Percentiles rank a stretch among this genome's conserved stretches.
Conservation (phyloP, 2,797 vertebrate genomes). For the Chaetophractus vellerosus region DNA sequence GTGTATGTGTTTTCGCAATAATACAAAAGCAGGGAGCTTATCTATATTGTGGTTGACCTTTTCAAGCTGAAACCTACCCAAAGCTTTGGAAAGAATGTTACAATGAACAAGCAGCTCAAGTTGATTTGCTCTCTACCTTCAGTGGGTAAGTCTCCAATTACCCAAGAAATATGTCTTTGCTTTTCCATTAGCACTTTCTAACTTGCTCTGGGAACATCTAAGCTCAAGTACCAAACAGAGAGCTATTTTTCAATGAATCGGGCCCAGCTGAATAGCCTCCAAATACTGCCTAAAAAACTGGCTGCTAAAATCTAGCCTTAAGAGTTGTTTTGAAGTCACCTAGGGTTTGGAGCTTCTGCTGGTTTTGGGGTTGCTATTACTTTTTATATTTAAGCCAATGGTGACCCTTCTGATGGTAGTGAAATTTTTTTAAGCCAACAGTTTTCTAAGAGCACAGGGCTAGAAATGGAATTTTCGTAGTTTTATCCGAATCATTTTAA, state of each 20-base stretch:
- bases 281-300: conserved; percentile 23
- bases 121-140: background rate
- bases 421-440: conserved; percentile 33
- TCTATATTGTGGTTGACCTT: background rate
- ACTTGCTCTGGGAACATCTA: conserved; percentile 41
- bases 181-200: conserved; percentile 21
- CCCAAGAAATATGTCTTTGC: background rate
- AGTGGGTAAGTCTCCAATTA: background rate
- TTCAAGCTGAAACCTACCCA: conserved; percentile 38
- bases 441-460: conserved; percentile 49
- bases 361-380: background rate
- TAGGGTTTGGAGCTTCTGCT: background rate
- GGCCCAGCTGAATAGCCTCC: background rate
- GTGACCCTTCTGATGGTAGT: background rate
- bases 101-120: background rate
- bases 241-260: conserved; percentile 14
- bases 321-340: conserved; percentile 15
- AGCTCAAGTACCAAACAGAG: background rate
- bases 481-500: conserved; percentile 69
- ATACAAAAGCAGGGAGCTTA: background rate
- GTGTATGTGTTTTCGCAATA: background rate
- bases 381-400: conserved; percentile 48
- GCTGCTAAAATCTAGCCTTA: conserved; percentile 20
- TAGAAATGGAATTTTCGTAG: conserved; percentile 61
- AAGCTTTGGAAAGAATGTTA: conserved; percentile 14